Base-by-base conservation (phyloP, 92 coral and sea anemone species). In the Epizoanthus stellaris region DNA sequence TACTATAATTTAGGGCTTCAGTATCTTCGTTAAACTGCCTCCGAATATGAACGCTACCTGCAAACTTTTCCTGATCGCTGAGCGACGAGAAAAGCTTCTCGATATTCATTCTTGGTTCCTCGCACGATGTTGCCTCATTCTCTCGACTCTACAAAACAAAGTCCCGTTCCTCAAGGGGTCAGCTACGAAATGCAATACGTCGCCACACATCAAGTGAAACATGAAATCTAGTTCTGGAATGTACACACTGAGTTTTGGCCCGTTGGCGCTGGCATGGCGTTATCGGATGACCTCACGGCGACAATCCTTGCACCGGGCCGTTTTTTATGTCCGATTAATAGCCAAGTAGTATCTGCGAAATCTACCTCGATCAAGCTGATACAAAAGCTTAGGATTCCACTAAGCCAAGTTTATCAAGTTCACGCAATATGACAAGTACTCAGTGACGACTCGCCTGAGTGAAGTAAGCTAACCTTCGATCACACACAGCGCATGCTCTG, bases 211-310 rank as follows among this genome's bases (percentile, higher is more conserved):
- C 77, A 88, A 85, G 85, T 52, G 81, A 82, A 84, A 77, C 89
- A 92, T 90, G 82, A 90, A 88, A 88, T 90, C 61, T 72, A 84
- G 72, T 87, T 77, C 70, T 84, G 96, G 96, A 91, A 93, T 93
- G 96, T 91, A 93, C 90, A 93, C 92, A 87, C 64, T 79, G 91
- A 25, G 7, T 17, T 53, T 10, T 19, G 42, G 70, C 82, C 82
- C 71, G 72, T 57, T 79, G 83, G 83, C n/a, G n/a, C n/a, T n/a
- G n/a, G n/a, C n/a, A n/a, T n/a, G n/a, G n/a, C 72, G 43, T 64
- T 43, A 79, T 79, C 60, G 15, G 47, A n/a, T 62, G 83, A 79
- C 83, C 61, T 62, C 59, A 45, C 72, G 40, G 23, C 53, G 60
- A 62, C 72, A 39, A 52, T 52, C 56, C 56, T 52, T 52, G 14